phyloP scores from a whole-genome alignment of 2,797 vertebrate species.

The Pogonophryne albipinna region DNA sequence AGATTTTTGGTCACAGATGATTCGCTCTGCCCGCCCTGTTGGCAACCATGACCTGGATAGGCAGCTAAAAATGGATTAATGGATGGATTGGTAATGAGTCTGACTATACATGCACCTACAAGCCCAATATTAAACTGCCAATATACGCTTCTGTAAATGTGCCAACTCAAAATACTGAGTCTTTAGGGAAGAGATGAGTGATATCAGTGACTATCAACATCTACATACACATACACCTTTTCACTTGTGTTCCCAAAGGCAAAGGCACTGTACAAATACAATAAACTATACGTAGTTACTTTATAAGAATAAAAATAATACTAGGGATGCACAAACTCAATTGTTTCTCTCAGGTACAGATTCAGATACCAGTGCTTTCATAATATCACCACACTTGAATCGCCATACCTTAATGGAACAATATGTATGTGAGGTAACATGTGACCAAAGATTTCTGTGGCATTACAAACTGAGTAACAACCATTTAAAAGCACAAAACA shows the following conservation, averaged over 20 bases:
- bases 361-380: not conserved
- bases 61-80: slow-evolving; percentile 35
- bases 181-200: not conserved
- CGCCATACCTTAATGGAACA: not conserved
- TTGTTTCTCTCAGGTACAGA: not conserved
- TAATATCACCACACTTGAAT: not conserved
- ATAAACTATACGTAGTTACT: too few species aligned
- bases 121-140: not conserved
- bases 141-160: not conserved
- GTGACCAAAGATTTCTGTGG: not conserved
- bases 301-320: not conserved
- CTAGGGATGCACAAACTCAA: not conserved
- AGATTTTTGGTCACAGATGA: slow-evolving; percentile 24
- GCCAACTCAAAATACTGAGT: not conserved
- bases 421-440: not conserved
- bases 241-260: too few species aligned
- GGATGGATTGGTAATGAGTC: not conserved
- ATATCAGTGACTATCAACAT: not conserved
- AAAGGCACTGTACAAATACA: too few species aligned
- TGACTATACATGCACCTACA: slow-evolving; percentile 2
- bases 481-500: not conserved
- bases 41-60: slow-evolving; percentile 29
- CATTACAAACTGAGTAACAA: not conserved
- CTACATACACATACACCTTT: too few species aligned
- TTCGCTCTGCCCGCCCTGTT: slow-evolving; percentile 6